Evolutionary conservation across 2,888 invertebrate species (phyloP).

Genomic region (Hipparchia semele): DNA sequence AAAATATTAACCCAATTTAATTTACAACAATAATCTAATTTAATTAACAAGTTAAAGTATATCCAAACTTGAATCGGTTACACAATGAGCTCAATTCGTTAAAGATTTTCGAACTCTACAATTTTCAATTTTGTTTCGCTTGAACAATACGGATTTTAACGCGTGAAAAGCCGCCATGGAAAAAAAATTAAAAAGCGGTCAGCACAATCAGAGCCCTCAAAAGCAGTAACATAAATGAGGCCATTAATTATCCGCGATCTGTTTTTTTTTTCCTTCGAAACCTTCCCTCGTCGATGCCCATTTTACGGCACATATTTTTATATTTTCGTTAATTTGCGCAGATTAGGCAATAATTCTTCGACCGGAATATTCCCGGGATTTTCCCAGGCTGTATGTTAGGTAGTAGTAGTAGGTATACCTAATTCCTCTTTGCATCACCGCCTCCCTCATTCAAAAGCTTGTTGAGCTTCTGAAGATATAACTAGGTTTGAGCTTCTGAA

Average conservation of each 20-base stretch:
- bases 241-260: slow-evolving; percentile 81
- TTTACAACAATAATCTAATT: slow-evolving; percentile 4
- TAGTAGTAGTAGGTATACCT: too few relatives aligned
- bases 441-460: too few relatives aligned
- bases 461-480: too few relatives aligned
- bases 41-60: slow-evolving; percentile 29
- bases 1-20: background rate
- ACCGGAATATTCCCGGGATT: background rate
- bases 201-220: slow-evolving; percentile 79
- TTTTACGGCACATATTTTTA: slow-evolving; percentile 33
- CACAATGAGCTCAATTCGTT: slow-evolving; percentile 44
- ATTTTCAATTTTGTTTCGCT: slow-evolving; percentile 66
- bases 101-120: slow-evolving; percentile 60
- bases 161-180: slow-evolving; percentile 61
- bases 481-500: too few relatives aligned
- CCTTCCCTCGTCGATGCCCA: slow-evolving; percentile 33
- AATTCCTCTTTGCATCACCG: too few relatives aligned
- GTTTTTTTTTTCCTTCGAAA: slow-evolving; percentile 66
- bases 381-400: background rate
- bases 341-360: slow-evolving; percentile 1
- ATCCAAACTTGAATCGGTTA: slow-evolving; percentile 37
- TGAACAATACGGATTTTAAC: slow-evolving; percentile 75
- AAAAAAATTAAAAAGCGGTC: slow-evolving; percentile 55
- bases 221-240: slow-evolving; percentile 82
- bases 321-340: slow-evolving; percentile 31